phyloP scores from a whole-genome alignment of 2,888 invertebrate genomes.

The Torymus texanus region DNA sequence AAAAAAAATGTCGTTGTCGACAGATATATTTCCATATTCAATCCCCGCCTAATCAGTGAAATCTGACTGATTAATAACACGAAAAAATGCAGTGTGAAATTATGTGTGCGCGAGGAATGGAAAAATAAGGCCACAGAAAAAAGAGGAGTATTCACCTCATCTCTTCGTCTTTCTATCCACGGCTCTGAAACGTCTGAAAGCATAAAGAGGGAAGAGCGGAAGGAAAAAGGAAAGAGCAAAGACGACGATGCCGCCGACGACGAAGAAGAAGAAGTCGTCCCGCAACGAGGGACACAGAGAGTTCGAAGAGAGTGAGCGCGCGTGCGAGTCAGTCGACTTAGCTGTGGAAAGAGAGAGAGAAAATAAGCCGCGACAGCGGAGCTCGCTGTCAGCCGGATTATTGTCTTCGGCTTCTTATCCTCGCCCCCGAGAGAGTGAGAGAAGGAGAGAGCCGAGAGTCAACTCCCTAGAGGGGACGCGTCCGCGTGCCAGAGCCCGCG shows the following conservation, averaged over 20 bases:
- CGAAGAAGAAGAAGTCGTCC: constrained; percentile 2
- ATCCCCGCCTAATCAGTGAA: not conserved
- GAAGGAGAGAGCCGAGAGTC: constrained; percentile 36
- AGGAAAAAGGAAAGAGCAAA: constrained; percentile 20
- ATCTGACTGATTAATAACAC: constrained; percentile 18
- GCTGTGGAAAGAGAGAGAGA: constrained; percentile 15
- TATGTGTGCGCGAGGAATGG: no score
- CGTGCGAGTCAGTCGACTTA: constrained; percentile 7
- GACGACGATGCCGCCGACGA: constrained; percentile 7
- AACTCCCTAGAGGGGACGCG: constrained; percentile 39
- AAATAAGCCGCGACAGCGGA: constrained; percentile 70
- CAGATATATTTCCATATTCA: not conserved
- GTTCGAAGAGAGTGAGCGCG: no score
- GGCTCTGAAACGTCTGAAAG: constrained; percentile 6
- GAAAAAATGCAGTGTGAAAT: not conserved
- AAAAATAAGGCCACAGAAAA: no score
- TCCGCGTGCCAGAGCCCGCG: constrained; percentile 3
- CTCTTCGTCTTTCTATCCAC: no score
- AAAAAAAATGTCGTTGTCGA: not conserved
- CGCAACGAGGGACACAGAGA: constrained; percentile 3
- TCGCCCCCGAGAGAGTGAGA: constrained; percentile 49
- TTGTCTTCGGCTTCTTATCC: constrained; percentile 74
- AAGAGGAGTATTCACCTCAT: no score
- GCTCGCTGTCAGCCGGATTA: constrained; percentile 74
- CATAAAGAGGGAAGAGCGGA: not conserved